A percentile compares a stretch with the other conserved stretches of the same genome.
Conservation (phyloP, 2,797 vertebrate genomes). For the Mus spretus region DNA sequence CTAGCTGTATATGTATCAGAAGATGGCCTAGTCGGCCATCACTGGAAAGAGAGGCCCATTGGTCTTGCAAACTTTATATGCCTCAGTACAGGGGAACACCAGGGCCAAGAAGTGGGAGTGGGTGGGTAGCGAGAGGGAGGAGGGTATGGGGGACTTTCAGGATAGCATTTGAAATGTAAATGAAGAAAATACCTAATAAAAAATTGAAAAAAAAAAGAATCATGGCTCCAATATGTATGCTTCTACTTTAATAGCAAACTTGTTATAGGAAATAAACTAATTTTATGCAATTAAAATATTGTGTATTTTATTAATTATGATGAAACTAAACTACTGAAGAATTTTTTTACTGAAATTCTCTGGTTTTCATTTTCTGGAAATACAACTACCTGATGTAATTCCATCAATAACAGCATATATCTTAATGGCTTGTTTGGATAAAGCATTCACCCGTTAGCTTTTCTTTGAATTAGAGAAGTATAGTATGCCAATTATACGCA, state of each 20-base stretch:
- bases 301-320: constrained; percentile 35
- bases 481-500: not conserved
- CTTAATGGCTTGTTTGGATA: constrained; percentile 10
- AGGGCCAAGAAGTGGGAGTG: too few species aligned
- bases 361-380: constrained; percentile 25
- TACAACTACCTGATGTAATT: not conserved
- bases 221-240: not conserved
- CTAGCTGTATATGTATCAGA: too few species aligned
- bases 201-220: not conserved
- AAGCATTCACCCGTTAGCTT: not conserved
- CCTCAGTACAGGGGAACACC: too few species aligned
- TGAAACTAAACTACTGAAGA: not conserved
- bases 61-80: too few species aligned
- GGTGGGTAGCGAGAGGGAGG: too few species aligned
- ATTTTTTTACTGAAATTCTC: not conserved
- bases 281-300: not conserved
- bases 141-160: too few species aligned
- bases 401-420: constrained; percentile 22
- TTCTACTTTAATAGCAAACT: constrained; percentile 14
- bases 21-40: too few species aligned
- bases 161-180: too few species aligned
- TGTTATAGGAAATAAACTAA: not conserved
- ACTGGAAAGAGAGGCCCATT: too few species aligned
- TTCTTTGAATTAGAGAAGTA: not conserved
- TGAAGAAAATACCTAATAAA: too few species aligned